Base-by-base conservation (phyloP, 2,888 invertebrate genomes). In the Ryuthela nishihirai region DNA sequence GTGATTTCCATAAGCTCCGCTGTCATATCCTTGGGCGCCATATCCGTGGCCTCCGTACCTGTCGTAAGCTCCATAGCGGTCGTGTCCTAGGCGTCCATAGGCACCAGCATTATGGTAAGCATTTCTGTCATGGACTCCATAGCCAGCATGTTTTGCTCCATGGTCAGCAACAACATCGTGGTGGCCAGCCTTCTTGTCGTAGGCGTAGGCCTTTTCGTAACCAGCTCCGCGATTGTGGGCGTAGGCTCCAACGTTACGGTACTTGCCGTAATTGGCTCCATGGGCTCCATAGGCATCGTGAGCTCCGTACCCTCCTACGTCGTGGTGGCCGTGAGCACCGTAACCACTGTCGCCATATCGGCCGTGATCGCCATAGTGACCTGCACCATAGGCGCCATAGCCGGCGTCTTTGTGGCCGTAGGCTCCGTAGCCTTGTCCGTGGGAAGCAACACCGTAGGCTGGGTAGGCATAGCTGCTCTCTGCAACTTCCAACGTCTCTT, bases 321-420 rank as follows among this genome's bases (percentile, higher is more conserved):
- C 18, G 24, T 40, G 24, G 6, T 18, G 17, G 4, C 34, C 34
- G 9, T 34, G 17, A 10, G 34, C 34, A 10, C 40, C 40, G 12
- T 40, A 23, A 17, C 40, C 40, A 7, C 40, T n/a, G 40, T 20
- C 40, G n/a, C 40, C 40, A 17, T 40, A 40, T n/a, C 34, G 34
- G 5, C 34, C 34, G 34, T n/a, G 17, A 34, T 34, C 34, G n/a
- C 40, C 40, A 18, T 20, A 20, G n/a, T 23, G n/a, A n/a, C 40
- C 40, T 4, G n/a, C n/a, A 10, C 40, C 40, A 17, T 40, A 40
- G 12, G 12, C 40, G 18, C 18, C 40, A 17, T 34, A 34, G 4
- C 34, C 34, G 2, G n/a, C n/a, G n/a, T 17, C 34, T n/a, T 34
- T 15, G n/a, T 17, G 4, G 4, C 2, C 34, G 10, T 2, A 17